Evolutionary conservation across 2,888 invertebrate genomes (phyloP).

Genomic region (Synergus gifuensis): DNA sequence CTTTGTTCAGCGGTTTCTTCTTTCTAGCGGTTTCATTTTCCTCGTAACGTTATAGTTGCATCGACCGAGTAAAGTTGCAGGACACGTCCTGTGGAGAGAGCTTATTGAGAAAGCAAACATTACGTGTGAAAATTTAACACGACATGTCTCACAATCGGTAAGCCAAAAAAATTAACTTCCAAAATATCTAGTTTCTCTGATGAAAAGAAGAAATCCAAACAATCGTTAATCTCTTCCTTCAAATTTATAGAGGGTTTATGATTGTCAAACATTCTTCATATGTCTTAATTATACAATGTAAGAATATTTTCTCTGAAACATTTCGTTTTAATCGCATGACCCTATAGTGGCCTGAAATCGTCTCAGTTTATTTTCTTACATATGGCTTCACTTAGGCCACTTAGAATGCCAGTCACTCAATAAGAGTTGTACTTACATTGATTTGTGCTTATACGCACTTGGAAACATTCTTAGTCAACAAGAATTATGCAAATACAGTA

Average conservation of each 20-base stretch:
- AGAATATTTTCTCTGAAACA: conserved; percentile 2
- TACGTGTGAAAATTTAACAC: background rate
- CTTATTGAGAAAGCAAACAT: background rate
- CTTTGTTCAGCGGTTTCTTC: background rate
- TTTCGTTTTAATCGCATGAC: conserved; percentile 10
- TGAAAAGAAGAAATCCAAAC: too few species aligned
- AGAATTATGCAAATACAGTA: conserved; percentile 10
- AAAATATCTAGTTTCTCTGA: background rate
- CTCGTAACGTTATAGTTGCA: background rate
- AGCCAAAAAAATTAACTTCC: background rate
- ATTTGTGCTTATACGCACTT: conserved; percentile 17
- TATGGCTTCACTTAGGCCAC: conserved; percentile 21
- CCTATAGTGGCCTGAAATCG: conserved; percentile 27
- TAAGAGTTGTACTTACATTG: background rate
- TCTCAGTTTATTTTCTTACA: conserved; percentile 23
- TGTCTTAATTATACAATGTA: background rate
- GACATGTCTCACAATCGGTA: background rate
- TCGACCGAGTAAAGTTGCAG: conserved; percentile 3
- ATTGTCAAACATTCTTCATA: background rate
- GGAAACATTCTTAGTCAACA: conserved; percentile 13
- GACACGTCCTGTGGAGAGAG: conserved; percentile 1
- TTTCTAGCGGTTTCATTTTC: conserved; percentile 5
- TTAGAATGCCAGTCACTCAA: background rate
- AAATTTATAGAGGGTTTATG: background rate
- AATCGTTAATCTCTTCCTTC: background rate